Evolutionary conservation across 1,140 invertebrate genomes (phyloP), one percentile per base, ranked within the genome.

Genomic region (Oedothorax gibbosus): DNA sequence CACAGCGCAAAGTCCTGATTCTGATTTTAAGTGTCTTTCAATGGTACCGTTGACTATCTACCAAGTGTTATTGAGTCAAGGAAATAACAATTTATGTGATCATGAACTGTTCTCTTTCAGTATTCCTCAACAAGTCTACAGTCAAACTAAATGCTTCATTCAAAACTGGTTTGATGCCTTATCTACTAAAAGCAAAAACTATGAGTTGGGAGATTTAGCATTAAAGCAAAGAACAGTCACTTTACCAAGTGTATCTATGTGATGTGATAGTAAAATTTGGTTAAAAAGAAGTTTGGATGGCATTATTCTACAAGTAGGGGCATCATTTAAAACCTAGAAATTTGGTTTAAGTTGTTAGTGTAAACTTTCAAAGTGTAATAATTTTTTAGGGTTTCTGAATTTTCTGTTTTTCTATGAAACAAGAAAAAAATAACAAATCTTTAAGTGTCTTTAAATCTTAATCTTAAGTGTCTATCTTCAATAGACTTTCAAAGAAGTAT

Each of bases 11-110:
- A 53, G 10, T 15, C 49, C 68, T n/a, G 14, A 72, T 64, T 12
- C 9, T n/a, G 66, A 64, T 49, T 73, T 64, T n/a, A 21, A 49
- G 3, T 82, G 80, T 15, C 20, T 82, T 11, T 64, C 80, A 53
- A 82, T 73, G 80, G 56, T 82, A 53, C 80, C 80, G 9, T 21
- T 82, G 2, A 60, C 53, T 21, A 54, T 82, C 8, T 56, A 82
- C 11, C 12, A 53, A 15, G 69, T 82, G 2, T n/a, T 35, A 10
- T 18, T 35, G 9, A n/a, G 10, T 53, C 49, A n/a, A 10, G 50
- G 21, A 12, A 73, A 14, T 64, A n/a, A 7, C n/a, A 54, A 14
- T 10, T 9, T 14, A 62, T 62, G 10, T 35, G 57, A 68, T 8
- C 18, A 54, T 21, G 68, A 82, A 64, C 20, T 82, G 14, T 73